Evolutionary conservation across 2,888 invertebrate genomes (phyloP).

Genomic region (Argyresthia goedartella): DNA sequence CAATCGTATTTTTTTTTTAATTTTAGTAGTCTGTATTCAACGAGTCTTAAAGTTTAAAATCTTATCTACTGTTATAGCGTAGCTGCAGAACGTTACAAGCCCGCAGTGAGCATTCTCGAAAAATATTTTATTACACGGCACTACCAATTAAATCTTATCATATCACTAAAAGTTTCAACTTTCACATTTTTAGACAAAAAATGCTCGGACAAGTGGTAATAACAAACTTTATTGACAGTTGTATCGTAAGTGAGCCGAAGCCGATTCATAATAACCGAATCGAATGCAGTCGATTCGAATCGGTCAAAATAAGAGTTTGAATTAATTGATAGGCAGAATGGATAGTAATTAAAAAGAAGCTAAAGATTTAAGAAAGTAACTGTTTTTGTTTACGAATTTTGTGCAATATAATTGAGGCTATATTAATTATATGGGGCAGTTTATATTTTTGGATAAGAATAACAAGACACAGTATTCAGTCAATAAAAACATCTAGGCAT

Average conservation of each 20-base stretch:
- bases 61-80: too few species aligned
- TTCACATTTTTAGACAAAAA: slow-evolving; percentile 9
- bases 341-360: slow-evolving; percentile 61
- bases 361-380: slow-evolving; percentile 26
- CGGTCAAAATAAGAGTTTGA: slow-evolving; percentile 29
- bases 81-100: too few species aligned
- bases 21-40: too few species aligned
- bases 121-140: too few species aligned
- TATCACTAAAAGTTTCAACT: neutral
- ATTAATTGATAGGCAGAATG: slow-evolving; percentile 51
- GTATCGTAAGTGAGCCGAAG: slow-evolving; percentile 48
- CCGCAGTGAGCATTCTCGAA: too few species aligned
- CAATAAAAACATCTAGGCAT: too few species aligned
- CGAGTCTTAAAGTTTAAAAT: too few species aligned
- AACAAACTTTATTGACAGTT: slow-evolving; percentile 63
- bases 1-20: slow-evolving; percentile 10
- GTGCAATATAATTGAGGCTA: too few species aligned
- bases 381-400: too few species aligned
- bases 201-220: slow-evolving; percentile 58
- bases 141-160: neutral
- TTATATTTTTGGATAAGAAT: too few species aligned
- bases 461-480: too few species aligned
- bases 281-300: slow-evolving; percentile 44
- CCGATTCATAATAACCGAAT: slow-evolving; percentile 47
- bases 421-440: too few species aligned